These are phyloP conservation scores for Ictalurus punctatus DNA, from an alignment of 2,113 vertebrate species.

Conservation along the genomic window DNA sequence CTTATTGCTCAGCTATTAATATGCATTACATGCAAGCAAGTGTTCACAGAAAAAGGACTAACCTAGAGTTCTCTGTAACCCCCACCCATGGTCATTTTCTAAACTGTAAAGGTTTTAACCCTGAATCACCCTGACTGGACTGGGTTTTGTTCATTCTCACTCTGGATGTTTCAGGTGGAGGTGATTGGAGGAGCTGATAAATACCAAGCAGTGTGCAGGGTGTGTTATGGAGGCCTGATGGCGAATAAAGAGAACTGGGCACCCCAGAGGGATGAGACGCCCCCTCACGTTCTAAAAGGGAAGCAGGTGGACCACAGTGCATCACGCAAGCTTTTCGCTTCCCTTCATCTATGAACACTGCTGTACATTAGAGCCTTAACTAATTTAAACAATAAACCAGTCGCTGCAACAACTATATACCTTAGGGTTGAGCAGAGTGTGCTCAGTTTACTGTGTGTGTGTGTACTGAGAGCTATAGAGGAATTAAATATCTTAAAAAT, in stretches of 20 bases:
- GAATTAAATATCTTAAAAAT: neutral
- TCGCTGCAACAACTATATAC: too few relatives aligned
- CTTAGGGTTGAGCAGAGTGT: neutral
- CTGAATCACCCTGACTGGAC: neutral
- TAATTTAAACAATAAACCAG: neutral
- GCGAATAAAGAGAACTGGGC: conserved; percentile 77
- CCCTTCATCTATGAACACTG: conserved; percentile 66
- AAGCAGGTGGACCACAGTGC: conserved; percentile 56
- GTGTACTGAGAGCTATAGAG: neutral
- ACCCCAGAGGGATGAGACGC: conserved; percentile 60
- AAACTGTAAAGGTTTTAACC: neutral
- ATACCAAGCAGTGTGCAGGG: conserved; percentile 88
- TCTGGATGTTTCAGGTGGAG: conserved; percentile 78
- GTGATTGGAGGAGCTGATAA: conserved; percentile 94
- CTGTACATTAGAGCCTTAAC: neutral
- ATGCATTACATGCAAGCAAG: neutral
- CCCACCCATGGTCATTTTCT: neutral
- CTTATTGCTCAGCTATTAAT: neutral
- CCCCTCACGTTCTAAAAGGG: conserved; percentile 17
- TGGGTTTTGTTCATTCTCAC: neutral
- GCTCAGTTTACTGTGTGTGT: neutral
- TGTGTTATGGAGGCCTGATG: conserved; percentile 79
- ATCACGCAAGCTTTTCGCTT: conserved; percentile 74
- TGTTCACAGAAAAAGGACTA: neutral
- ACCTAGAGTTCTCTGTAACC: neutral